These are phyloP conservation scores for Epinotia nisella DNA, from an alignment of 2,888 invertebrate genomes.

Conservation along the genomic window DNA sequence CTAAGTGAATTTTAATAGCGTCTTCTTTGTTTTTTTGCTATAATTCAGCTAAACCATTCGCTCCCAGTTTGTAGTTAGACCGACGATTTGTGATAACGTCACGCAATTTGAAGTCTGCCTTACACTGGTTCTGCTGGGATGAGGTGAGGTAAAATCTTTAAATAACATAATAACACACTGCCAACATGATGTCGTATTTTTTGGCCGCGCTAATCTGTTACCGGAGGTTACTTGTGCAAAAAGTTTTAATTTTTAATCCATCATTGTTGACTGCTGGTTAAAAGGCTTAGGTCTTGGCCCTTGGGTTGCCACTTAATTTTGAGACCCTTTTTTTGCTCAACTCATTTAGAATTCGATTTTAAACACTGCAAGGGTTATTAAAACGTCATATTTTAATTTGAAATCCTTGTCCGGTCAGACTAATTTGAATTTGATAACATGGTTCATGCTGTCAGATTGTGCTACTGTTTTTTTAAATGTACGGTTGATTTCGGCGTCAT, in stretches of 20 bases:
- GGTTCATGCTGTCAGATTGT: slow-evolving; percentile 24
- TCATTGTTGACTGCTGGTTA: slow-evolving; percentile 24
- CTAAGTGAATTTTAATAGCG: slow-evolving; percentile 71
- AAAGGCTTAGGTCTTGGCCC: not conserved
- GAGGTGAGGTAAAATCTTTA: slow-evolving; percentile 43
- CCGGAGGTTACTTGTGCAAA: slow-evolving; percentile 25
- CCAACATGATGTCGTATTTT: slow-evolving; percentile 13
- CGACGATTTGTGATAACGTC: too few species aligned
- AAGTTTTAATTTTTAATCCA: slow-evolving; percentile 28
- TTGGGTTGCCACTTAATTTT: slow-evolving; percentile 30
- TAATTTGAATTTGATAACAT: slow-evolving; percentile 31
- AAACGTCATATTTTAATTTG: slow-evolving; percentile 58
- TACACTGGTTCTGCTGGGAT: too few species aligned
- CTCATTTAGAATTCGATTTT: slow-evolving; percentile 56
- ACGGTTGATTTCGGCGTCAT: not conserved
- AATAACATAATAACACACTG: slow-evolving; percentile 52
- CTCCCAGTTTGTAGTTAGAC: too few species aligned
- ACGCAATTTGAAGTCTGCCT: too few species aligned
- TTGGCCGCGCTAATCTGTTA: slow-evolving; percentile 25
- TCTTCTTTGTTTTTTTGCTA: slow-evolving; percentile 58
- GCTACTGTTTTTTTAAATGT: slow-evolving; percentile 7
- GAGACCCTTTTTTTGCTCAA: slow-evolving; percentile 49
- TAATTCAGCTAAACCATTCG: slow-evolving; percentile 49
- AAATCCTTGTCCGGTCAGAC: slow-evolving; percentile 53
- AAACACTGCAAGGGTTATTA: slow-evolving; percentile 56